These are phyloP conservation scores for Eristalis pertinax DNA, from an alignment of 2,888 invertebrate genomes.

Conservation along the genomic window DNA sequence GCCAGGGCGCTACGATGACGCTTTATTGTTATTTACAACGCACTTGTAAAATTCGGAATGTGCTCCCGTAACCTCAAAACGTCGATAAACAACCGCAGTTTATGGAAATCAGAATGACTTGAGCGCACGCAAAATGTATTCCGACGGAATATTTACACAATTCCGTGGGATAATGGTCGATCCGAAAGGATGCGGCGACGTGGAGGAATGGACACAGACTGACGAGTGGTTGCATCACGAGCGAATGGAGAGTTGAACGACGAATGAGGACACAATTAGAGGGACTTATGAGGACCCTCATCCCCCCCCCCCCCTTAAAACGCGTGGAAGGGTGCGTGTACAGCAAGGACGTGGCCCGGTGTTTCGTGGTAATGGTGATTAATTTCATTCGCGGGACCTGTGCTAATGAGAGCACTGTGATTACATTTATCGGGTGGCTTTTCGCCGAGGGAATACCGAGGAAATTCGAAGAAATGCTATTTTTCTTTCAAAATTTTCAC, in stretches of 20 bases:
- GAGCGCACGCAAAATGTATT: conserved; percentile 49
- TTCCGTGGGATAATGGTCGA: conserved; percentile 21
- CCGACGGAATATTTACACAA: conserved; percentile 27
- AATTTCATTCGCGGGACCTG: conserved; percentile 25
- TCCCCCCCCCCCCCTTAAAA: no score
- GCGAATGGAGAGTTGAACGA: neutral
- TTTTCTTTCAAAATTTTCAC: neutral
- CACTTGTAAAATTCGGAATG: conserved; percentile 51
- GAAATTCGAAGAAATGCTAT: neutral
- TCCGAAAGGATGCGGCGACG: neutral
- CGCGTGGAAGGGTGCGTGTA: conserved; percentile 9
- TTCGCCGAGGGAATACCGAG: neutral
- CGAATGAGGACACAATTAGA: neutral
- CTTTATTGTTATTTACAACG: conserved; percentile 56
- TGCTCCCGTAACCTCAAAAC: conserved; percentile 38
- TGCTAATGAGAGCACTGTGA: conserved; percentile 25
- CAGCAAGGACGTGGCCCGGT: conserved; percentile 13
- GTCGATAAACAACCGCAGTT: conserved; percentile 50
- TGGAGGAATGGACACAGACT: neutral
- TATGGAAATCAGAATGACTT: conserved; percentile 55
- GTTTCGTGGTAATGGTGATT: neutral
- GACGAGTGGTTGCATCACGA: neutral
- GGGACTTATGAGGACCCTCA: neutral
- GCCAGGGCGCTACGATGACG: conserved; percentile 10
- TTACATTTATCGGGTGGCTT: conserved; percentile 14